Conservation (phyloP, 2,113 vertebrate genomes). For the Hypomesus transpacificus region DNA sequence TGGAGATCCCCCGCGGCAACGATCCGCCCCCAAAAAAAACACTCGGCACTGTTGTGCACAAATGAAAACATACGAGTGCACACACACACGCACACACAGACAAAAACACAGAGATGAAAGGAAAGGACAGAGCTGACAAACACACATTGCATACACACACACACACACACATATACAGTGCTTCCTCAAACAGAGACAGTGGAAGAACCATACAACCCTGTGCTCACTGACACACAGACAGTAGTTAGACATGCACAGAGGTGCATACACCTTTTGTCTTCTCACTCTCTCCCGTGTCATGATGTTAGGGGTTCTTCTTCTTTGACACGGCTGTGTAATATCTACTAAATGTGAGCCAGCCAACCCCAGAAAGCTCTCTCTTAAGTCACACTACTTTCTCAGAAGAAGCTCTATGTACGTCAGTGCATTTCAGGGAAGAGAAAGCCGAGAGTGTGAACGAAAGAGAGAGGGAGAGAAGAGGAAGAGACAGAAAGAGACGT, state of each 20-base stretch:
- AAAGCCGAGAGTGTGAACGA: not conserved
- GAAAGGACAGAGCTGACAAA: not conserved
- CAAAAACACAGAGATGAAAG: not conserved
- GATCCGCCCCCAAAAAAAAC: slow-evolving; percentile 13
- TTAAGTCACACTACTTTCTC: slow-evolving; percentile 23
- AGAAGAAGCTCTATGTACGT: slow-evolving; percentile 12
- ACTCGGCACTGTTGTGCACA: slow-evolving; percentile 32
- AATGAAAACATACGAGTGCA: not conserved
- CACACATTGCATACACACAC: slow-evolving; percentile 4
- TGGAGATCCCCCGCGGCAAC: slow-evolving; percentile 47
- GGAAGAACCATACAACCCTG: not conserved
- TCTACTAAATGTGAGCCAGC: too few relatives aligned
- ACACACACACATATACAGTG: slow-evolving; percentile 13
- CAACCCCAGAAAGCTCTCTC: slow-evolving; percentile 30
- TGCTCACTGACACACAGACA: too few relatives aligned
- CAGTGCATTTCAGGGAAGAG: slow-evolving; percentile 19
- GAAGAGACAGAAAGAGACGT: not conserved
- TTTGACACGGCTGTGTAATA: not conserved
- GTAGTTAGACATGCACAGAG: not conserved
- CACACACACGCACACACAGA: slow-evolving; percentile 5
- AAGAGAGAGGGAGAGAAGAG: not conserved
- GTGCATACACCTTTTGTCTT: not conserved
- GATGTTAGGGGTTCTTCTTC: too few relatives aligned
- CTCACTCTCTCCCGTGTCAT: too few relatives aligned
- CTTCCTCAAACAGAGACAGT: not conserved